Evolutionary conservation across 2,113 vertebrate species (phyloP), one percentile per base, ranked within the genome.

Genomic region (Dipodomys merriami): DNA sequence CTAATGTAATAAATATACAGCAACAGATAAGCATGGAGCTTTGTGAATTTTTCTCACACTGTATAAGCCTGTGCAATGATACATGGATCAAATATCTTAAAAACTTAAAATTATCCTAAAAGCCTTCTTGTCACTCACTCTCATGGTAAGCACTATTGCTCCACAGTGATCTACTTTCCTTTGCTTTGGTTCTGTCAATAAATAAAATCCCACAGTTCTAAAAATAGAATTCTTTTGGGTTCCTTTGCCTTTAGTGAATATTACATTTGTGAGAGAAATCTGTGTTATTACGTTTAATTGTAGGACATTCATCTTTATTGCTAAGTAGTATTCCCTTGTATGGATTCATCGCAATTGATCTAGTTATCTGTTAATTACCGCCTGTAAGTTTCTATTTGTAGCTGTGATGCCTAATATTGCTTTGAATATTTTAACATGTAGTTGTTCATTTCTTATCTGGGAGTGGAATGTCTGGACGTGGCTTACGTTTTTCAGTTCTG

Each of bases 111-210:
- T 7, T 1, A 18, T 2, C 7, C 13, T 81, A 30, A n/a, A 79
- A 84, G 74, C 18, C 3, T 30, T 30, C 1, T 46, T 0, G 1
- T 33, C 2, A 0, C 72, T 67, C 19, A 44, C 39, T 86, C 33
- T 20, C 33, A 9, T 35, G 13, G 4, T 79, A 89, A 76, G 20
- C 29, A 39, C 53, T 68, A 12, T 91, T 27, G 82, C 83, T 79
- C 89, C 76, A 82, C 89, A 86, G 30, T 49, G 25, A 39, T 72
- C 87, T 83, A 46, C 39, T 65, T 87, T 79, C 53, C 67, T 85
- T 93, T 89, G 25, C 30, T 93, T 95, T 72, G 81, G 67, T 67
- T 29, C 7, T 60, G 73, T 72, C 33, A 69, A n/a, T 91, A 80
- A 65, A 35, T 72, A 60, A 29, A 53, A 49, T 64, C 10, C n/a